Conservation (phyloP, 1,140 invertebrate species). For the Melipona quadrifasciata region DNA sequence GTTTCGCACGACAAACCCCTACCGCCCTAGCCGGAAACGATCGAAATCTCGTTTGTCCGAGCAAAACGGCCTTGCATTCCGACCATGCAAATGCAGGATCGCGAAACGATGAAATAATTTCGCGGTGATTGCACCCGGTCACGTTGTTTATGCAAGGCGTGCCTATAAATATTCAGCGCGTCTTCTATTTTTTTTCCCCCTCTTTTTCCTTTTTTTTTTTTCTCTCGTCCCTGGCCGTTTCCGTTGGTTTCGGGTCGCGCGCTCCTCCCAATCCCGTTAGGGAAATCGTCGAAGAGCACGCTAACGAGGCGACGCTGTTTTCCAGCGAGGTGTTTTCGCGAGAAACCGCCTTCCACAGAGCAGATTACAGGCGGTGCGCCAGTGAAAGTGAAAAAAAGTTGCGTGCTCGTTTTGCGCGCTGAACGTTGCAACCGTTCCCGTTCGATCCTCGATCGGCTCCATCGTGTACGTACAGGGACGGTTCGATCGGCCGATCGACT, state of each 20-base stretch:
- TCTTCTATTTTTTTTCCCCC: neutral
- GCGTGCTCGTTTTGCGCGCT: neutral
- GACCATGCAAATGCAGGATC: neutral
- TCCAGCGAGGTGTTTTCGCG: neutral
- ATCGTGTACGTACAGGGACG: conserved; percentile 34
- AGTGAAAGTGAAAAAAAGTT: conserved; percentile 33
- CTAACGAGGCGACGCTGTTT: conserved; percentile 31
- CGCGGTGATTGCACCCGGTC: conserved; percentile 7
- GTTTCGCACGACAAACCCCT: neutral
- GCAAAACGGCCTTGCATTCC: neutral
- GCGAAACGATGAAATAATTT: conserved; percentile 21
- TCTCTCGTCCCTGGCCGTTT: neutral
- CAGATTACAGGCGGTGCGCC: neutral
- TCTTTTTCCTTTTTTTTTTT: neutral
- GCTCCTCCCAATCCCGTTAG: conserved; percentile 18
- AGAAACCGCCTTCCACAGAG: neutral
- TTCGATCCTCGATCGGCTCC: conserved; percentile 24
- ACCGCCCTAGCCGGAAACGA: neutral
- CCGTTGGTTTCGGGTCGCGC: neutral
- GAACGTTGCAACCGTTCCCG: neutral
- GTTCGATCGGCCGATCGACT: conserved; percentile 58
- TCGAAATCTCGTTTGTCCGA: neutral
- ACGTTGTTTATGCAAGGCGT: neutral
- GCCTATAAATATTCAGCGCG: conserved; percentile 35
- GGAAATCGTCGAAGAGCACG: conserved; percentile 37